Percentiles rank a stretch among this genome's conserved stretches.
Conservation (phyloP, 1,140 invertebrate genomes). For the Heliconius melpomene region DNA sequence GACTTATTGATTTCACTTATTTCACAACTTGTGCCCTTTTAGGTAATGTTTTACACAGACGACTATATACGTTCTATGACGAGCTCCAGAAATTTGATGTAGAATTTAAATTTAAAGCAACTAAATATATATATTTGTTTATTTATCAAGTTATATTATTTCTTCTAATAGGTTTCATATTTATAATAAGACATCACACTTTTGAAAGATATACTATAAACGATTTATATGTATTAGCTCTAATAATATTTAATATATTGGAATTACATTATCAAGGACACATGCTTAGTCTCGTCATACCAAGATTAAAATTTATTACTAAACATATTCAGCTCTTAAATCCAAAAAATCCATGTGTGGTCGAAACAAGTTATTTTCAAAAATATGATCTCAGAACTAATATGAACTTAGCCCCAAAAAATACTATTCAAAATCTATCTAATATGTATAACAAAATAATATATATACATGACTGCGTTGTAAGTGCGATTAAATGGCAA, state of each 20-base stretch:
- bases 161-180: neutral
- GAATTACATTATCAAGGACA: neutral
- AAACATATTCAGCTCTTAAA: neutral
- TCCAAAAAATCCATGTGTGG: neutral
- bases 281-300: neutral
- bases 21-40: neutral
- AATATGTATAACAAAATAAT: neutral
- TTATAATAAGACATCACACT: neutral
- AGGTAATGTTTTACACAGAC: neutral
- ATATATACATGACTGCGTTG: neutral
- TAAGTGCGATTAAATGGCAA: neutral
- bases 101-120: neutral
- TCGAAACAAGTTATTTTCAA: neutral
- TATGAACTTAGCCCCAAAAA: neutral
- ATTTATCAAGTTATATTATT: neutral
- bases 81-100: neutral
- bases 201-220: neutral
- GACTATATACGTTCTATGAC: neutral
- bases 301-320: constrained; percentile 1
- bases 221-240: neutral
- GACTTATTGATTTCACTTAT: neutral
- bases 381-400: neutral
- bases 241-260: neutral
- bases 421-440: neutral
- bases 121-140: neutral